These are phyloP conservation scores for Pseudomugil tenellus DNA, from an alignment of 2,797 vertebrate species.

Conservation along the genomic window DNA sequence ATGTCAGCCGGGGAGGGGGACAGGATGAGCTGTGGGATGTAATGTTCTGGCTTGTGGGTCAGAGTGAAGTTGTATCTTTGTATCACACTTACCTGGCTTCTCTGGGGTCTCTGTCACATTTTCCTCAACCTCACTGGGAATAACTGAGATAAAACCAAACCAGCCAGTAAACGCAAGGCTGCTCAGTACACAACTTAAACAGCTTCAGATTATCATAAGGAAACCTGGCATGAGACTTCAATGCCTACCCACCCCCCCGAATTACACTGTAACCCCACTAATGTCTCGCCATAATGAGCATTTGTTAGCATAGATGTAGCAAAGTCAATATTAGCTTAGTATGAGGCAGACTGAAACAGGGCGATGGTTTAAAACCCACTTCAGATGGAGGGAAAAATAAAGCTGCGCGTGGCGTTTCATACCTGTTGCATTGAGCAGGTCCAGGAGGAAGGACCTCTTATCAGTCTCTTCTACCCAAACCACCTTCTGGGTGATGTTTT, in stretches of 20 bases:
- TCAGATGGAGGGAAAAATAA: neutral
- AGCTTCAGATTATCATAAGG: constrained; percentile 46
- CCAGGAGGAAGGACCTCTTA: constrained; percentile 94
- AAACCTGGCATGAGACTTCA: constrained; percentile 15
- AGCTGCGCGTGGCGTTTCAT: constrained; percentile 85
- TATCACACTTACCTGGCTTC: constrained; percentile 81
- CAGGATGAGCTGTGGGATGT: constrained; percentile 73
- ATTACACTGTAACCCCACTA: constrained; percentile 4
- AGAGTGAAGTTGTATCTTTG: constrained; percentile 52
- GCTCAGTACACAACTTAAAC: constrained; percentile 60
- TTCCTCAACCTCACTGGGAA: constrained; percentile 85
- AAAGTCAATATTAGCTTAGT: constrained; percentile 48
- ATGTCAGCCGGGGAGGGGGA: constrained; percentile 55
- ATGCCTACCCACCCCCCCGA: constrained; percentile 10
- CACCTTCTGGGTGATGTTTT: constrained; percentile 98
- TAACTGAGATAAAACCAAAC: constrained; percentile 85
- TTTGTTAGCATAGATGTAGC: constrained; percentile 29
- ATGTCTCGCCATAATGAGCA: constrained; percentile 22
- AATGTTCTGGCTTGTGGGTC: constrained; percentile 70
- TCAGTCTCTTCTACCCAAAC: constrained; percentile 96
- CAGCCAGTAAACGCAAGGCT: constrained; percentile 78
- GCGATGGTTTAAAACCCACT: neutral
- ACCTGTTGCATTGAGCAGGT: constrained; percentile 94
- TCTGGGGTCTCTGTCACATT: constrained; percentile 78
- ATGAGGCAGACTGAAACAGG: constrained; percentile 28